Evolutionary conservation across 2,113 vertebrate species (phyloP), one percentile per base, ranked within the genome.

Genomic region (Eurystomus gularis): DNA sequence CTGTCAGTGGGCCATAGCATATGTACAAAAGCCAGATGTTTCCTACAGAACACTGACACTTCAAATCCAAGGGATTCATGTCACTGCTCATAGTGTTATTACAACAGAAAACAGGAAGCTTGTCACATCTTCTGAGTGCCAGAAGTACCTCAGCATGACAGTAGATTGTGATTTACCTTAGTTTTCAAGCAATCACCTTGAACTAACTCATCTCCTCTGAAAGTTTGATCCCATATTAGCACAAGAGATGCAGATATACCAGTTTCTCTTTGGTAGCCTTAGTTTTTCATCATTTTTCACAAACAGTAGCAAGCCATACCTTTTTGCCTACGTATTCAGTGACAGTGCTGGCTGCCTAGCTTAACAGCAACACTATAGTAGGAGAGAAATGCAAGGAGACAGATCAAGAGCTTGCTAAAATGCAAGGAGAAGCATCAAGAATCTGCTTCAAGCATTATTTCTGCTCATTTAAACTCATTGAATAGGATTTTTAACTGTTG

Each of bases 11-110:
- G 64, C 54, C 57, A 51, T 29, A 83, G 51, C 54, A 11, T 13
- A 72, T 5, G 42, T 72, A 66, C 66, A 82, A 88, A 92, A 91
- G 90, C 91, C 93, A 96, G 87, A 86, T 92, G 78, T 77, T 97
- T 97, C 84, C 95, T 88, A 95, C 33, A 91, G 69, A 88, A 92
- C 79, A 96, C 11, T 90, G 86, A 92, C 62, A 93, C 49, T 72
- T 94, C 81, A 97, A 84, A 87, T 90, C 88, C 80, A 91, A 93
- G 49, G 82, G 93, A 94, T 95, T 96, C 93, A 88, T 75, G 82
- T 90, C 94, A 93, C 86, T 96, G 82, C 89, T 96, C 89, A 64
- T 48, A 80, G 90, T 86, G 97, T 96, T 83, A 95, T 78, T 92
- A 13, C 12, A 86, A 88, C 46, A 92, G 55, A 54, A 80, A 93